Evolutionary conservation across 2,888 invertebrate genomes (phyloP).

Genomic region (Stenodera caucasica): DNA sequence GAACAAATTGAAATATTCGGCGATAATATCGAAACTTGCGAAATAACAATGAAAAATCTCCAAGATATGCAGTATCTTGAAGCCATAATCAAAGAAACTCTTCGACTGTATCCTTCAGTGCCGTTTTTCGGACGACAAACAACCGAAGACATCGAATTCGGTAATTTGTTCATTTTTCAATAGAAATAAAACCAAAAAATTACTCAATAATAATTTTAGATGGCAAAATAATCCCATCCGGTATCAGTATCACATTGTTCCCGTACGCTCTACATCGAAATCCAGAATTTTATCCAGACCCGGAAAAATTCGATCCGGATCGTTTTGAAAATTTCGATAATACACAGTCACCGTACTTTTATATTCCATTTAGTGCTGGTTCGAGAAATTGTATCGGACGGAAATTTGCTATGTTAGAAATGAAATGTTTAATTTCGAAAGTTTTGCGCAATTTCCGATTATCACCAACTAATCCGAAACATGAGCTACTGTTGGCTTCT

Average conservation of each 20-base stretch:
- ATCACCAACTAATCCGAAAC: slow-evolving; percentile 27
- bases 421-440: slow-evolving; percentile 60
- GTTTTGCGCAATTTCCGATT: slow-evolving; percentile 57
- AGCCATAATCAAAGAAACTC: slow-evolving; percentile 59
- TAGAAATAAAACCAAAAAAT: not conserved
- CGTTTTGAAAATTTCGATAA: slow-evolving; percentile 54
- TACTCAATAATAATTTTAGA: slow-evolving; percentile 13
- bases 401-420: slow-evolving; percentile 57
- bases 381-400: slow-evolving; percentile 64
- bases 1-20: slow-evolving; percentile 52
- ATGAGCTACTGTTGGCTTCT: slow-evolving; percentile 17
- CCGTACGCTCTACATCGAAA: slow-evolving; percentile 58
- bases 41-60: slow-evolving; percentile 50
- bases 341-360: slow-evolving; percentile 57
- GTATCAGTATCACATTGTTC: slow-evolving; percentile 53
- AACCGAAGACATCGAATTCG: slow-evolving; percentile 49
- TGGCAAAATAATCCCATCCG: slow-evolving; percentile 45
- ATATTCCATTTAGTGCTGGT: slow-evolving; percentile 65
- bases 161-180: too few species aligned
- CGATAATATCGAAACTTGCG: slow-evolving; percentile 30
- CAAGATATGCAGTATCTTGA: slow-evolving; percentile 61
- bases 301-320: slow-evolving; percentile 59
- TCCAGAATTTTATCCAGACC: slow-evolving; percentile 58
- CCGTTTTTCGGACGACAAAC: slow-evolving; percentile 57
- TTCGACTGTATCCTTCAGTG: slow-evolving; percentile 60